Conservation (phyloP, 1,140 invertebrate species). For the Cydia pomonella region DNA sequence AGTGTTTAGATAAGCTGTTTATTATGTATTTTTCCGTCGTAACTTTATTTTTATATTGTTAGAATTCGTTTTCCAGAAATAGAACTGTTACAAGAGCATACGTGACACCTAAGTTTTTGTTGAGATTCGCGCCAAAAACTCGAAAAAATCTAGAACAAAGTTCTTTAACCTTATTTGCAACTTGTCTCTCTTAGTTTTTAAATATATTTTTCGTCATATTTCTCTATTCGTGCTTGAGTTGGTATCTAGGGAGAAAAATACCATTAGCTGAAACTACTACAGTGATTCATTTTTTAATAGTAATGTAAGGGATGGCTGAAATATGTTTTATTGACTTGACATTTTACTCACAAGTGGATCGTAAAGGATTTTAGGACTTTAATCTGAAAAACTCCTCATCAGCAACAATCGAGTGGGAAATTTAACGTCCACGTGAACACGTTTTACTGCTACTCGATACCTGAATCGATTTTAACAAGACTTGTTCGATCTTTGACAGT, state of each 20-base stretch:
- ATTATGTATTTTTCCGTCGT: conserved; percentile 14
- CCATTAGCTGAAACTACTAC: neutral
- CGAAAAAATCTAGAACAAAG: neutral
- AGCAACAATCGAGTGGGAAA: neutral
- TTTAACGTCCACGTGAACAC: neutral
- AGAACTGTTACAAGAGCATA: neutral
- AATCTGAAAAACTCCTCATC: neutral
- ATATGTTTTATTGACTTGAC: neutral
- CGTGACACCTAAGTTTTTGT: neutral
- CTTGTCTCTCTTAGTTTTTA: too few relatives aligned
- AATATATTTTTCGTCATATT: too few relatives aligned
- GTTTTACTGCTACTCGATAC: neutral
- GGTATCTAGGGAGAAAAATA: too few relatives aligned
- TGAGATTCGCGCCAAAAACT: neutral
- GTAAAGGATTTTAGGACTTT: neutral
- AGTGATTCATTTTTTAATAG: neutral
- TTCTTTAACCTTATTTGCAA: too few relatives aligned
- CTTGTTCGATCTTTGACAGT: neutral
- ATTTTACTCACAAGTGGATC: neutral
- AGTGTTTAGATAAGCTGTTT: conserved; percentile 1
- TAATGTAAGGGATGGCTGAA: neutral
- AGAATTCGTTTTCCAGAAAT: neutral
- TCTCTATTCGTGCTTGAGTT: too few relatives aligned
- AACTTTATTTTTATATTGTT: conserved; percentile 5
- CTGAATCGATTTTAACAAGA: neutral